Evolutionary conservation across 2,888 invertebrate genomes (phyloP).

Genomic region (Drosophila merina): DNA sequence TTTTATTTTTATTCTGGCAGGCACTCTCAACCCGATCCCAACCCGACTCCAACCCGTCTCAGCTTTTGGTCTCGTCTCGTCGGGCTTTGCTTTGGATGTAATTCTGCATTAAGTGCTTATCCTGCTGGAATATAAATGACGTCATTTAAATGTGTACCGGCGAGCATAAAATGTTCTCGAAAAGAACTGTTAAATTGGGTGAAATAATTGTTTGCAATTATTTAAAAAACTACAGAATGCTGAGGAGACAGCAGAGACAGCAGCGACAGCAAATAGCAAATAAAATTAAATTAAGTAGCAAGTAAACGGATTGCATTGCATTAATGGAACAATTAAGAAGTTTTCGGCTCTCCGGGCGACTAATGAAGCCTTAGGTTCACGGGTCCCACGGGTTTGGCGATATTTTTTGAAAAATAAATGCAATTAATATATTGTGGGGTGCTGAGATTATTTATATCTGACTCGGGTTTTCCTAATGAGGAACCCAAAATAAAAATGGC

Average conservation of each 20-base stretch:
- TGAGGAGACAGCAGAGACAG: slow-evolving; percentile 9
- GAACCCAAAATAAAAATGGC: background rate
- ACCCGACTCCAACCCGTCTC: background rate
- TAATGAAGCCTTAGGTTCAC: slow-evolving; percentile 71
- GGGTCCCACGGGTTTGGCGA: background rate
- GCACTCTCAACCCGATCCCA: slow-evolving; percentile 4
- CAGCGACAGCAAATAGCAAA: slow-evolving; percentile 59
- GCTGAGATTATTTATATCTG: slow-evolving; percentile 58
- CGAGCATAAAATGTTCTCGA: slow-evolving; percentile 52
- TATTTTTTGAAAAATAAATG: slow-evolving; percentile 42
- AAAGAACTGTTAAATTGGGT: slow-evolving; percentile 76
- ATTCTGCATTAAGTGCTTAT: slow-evolving; percentile 77
- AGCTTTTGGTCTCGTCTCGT: slow-evolving; percentile 11
- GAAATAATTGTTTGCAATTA: slow-evolving; percentile 77
- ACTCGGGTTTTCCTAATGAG: slow-evolving; percentile 21
- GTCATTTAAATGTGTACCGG: slow-evolving; percentile 65
- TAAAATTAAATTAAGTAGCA: slow-evolving; percentile 75
- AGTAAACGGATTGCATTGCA: slow-evolving; percentile 75
- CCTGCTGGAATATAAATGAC: slow-evolving; percentile 76
- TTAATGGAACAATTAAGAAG: slow-evolving; percentile 77
- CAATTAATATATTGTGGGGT: slow-evolving; percentile 57
- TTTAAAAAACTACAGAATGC: slow-evolving; percentile 64
- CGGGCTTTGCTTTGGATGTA: slow-evolving; percentile 48
- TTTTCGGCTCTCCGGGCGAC: slow-evolving; percentile 50
- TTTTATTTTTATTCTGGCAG: slow-evolving; percentile 67